Percentiles rank a stretch among this genome's conserved stretches.
Conservation (phyloP, 35 echinoderm and acorn worm genomes). For the Ophioderma brevispina region DNA sequence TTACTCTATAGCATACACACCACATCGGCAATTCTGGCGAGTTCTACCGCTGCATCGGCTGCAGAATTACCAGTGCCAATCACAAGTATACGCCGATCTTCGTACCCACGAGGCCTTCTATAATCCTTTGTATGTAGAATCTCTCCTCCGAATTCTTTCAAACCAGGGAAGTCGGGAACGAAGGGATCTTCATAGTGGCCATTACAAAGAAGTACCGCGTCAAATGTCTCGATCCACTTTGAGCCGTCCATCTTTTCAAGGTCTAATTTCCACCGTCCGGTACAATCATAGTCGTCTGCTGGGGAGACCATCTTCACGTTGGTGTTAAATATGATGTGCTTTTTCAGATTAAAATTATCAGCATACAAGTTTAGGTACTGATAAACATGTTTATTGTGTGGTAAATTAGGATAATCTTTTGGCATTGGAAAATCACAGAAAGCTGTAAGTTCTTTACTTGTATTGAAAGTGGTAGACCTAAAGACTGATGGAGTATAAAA, state of each 20-base stretch:
- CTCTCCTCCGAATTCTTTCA: slow-evolving; percentile 61
- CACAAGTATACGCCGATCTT: too few species aligned
- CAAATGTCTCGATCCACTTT: slow-evolving; percentile 41
- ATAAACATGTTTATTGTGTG: slow-evolving; percentile 75
- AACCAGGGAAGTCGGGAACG: slow-evolving; percentile 57
- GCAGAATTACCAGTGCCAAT: too few species aligned
- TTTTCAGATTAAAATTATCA: slow-evolving; percentile 53
- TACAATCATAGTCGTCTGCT: slow-evolving; percentile 57
- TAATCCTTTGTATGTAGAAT: slow-evolving; percentile 79
- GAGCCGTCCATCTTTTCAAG: slow-evolving; percentile 9
- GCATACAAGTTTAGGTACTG: slow-evolving; percentile 68
- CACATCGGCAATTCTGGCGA: too few species aligned
- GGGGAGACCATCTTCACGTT: slow-evolving; percentile 29
- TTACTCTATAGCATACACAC: too few species aligned
- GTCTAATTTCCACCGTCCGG: slow-evolving; percentile 60
- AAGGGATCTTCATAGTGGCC: slow-evolving; percentile 66
- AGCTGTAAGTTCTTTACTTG: slow-evolving; percentile 73
- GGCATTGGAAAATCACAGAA: slow-evolving; percentile 82
- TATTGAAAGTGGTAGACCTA: slow-evolving; percentile 76
- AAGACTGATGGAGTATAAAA: too few species aligned
- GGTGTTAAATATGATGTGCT: slow-evolving; percentile 65
- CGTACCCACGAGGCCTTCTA: slow-evolving; percentile 38
- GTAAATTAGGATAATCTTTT: slow-evolving; percentile 79
- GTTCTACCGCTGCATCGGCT: too few species aligned
- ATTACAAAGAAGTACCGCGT: slow-evolving; percentile 68